These are phyloP conservation scores for Symphodus melops DNA, from an alignment of 2,113 vertebrate species.

Conservation along the genomic window DNA sequence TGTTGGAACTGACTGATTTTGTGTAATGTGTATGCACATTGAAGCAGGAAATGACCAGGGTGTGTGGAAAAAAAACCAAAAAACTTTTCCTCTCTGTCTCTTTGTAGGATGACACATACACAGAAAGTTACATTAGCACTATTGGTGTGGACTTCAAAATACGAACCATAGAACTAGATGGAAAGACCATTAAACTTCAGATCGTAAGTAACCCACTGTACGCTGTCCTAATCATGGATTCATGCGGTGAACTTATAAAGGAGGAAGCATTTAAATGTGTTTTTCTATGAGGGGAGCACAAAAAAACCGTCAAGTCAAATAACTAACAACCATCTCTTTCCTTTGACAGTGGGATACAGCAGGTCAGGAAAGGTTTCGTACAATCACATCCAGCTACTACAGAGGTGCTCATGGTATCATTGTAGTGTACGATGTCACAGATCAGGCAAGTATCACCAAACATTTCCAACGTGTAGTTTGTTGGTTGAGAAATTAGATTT, in stretches of 20 bases:
- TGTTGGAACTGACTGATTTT: not conserved
- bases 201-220: constrained; percentile 89
- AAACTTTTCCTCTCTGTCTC: constrained; percentile 25
- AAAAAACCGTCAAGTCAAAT: not conserved
- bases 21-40: not conserved
- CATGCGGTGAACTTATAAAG: too few species aligned
- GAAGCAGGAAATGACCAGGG: constrained; percentile 30
- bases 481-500: not conserved
- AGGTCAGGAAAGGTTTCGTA: constrained; percentile 98
- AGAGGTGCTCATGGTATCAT: constrained; percentile 99
- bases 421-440: constrained; percentile 98
- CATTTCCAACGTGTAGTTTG: not conserved
- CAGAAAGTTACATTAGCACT: constrained; percentile 99
- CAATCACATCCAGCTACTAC: constrained; percentile 99
- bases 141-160: constrained; percentile 99
- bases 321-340: not conserved
- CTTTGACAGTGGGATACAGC: constrained; percentile 95
- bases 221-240: too few species aligned
- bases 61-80: too few species aligned
- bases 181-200: constrained; percentile 99
- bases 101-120: constrained; percentile 97
- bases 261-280: too few species aligned
- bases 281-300: not conserved
- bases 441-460: constrained; percentile 88
- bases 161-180: constrained; percentile 99